phyloP scores from a whole-genome alignment of 2,113 vertebrate species.

The Illadopsis cleaveri region DNA sequence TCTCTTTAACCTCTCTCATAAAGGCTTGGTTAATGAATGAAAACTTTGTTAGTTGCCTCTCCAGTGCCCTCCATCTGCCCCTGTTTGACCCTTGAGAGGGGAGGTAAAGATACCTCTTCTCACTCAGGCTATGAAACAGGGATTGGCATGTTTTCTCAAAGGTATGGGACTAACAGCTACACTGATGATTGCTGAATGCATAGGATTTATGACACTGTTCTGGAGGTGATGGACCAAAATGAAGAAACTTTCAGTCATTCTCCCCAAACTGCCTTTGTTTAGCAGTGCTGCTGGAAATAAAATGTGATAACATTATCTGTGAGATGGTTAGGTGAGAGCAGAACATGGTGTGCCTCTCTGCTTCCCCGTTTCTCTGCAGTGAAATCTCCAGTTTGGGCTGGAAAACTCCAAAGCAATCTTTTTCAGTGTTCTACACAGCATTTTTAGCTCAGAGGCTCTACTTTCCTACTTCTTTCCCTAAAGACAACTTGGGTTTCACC shows the following conservation, averaged over 20 bases:
- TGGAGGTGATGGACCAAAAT: background rate
- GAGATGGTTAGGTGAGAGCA: rapidly evolving
- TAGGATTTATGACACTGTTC: background rate
- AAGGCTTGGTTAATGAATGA: background rate
- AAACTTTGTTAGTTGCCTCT: background rate
- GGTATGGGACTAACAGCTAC: rapidly evolving
- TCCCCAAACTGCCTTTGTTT: background rate
- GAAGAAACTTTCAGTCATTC: background rate
- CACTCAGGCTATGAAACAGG: background rate
- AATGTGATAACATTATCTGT: background rate
- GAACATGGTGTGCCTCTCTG: background rate
- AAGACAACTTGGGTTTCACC: background rate
- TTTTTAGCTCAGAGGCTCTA: background rate
- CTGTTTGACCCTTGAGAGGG: background rate
- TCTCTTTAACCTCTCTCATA: background rate
- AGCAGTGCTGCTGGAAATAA: background rate
- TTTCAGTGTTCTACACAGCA: background rate
- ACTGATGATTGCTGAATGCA: background rate
- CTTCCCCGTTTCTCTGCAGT: background rate
- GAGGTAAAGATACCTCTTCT: background rate
- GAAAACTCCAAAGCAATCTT: background rate
- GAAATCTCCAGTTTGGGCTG: background rate
- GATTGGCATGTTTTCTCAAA: background rate
- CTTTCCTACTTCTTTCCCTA: background rate
- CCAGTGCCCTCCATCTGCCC: background rate